Conservation (phyloP, 2,797 vertebrate genomes). For the Cygnus olor region DNA sequence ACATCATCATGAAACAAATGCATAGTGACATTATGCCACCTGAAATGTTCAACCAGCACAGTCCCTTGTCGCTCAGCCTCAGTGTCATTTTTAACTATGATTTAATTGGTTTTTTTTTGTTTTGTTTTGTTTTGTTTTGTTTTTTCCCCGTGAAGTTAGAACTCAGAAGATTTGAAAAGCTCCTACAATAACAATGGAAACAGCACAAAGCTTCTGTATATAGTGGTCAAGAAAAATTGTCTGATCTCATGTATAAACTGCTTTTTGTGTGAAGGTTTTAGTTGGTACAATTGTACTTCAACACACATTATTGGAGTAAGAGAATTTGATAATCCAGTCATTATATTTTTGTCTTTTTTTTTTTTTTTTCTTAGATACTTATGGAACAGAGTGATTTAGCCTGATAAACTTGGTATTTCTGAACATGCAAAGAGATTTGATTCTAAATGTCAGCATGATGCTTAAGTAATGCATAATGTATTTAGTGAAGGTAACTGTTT, state of each 20-base stretch:
- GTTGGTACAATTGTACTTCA: neutral
- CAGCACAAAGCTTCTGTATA: neutral
- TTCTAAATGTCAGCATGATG: neutral
- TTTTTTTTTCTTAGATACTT: neutral
- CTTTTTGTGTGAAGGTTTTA: neutral
- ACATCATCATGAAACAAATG: conserved; percentile 51
- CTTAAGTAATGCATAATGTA: neutral
- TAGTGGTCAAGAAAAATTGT: neutral
- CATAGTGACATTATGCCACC: conserved; percentile 59
- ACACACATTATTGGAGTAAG: neutral
- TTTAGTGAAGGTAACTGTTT: neutral
- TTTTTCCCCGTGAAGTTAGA: neutral
- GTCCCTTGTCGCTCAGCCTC: conserved; percentile 59
- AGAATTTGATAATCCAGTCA: neutral
- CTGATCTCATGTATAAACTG: neutral
- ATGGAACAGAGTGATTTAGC: neutral
- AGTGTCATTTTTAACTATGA: conserved; percentile 39
- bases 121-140: neutral
- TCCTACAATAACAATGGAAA: neutral
- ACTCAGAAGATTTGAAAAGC: neutral
- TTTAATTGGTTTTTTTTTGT: neutral
- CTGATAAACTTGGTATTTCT: neutral
- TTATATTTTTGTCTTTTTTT: too few species aligned
- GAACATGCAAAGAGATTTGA: neutral
- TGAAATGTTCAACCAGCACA: conserved; percentile 68